Percentiles rank a stretch among this genome's conserved stretches.
Evolutionary conservation across 2,888 invertebrate genomes (phyloP).

Genomic region (Mesochorus sp.): DNA sequence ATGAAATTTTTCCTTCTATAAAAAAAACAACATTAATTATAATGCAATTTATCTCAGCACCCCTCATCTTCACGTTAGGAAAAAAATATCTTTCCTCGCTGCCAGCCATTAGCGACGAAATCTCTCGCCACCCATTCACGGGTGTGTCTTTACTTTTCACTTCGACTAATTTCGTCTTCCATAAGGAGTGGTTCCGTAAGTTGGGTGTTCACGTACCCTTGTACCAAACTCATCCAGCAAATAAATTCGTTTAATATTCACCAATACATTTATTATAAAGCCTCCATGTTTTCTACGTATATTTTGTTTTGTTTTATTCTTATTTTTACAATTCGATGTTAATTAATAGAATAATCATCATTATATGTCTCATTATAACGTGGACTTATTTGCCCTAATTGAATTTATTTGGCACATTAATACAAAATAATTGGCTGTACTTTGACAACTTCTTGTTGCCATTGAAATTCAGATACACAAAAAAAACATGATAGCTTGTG

Average conservation of each 20-base stretch:
- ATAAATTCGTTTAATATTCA: not conserved
- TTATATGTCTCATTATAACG: too few relatives aligned
- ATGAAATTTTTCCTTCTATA: too few relatives aligned
- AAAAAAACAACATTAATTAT: constrained; percentile 70
- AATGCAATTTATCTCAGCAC: constrained; percentile 78
- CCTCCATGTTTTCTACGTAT: not conserved
- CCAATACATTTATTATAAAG: not conserved
- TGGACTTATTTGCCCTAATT: too few relatives aligned
- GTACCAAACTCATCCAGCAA: constrained; percentile 21
- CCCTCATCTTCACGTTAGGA: constrained; percentile 64
- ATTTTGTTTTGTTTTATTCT: too few relatives aligned
- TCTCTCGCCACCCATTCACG: constrained; percentile 51
- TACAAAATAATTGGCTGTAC: too few relatives aligned
- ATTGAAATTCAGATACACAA: too few relatives aligned
- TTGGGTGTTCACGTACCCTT: constrained; percentile 25
- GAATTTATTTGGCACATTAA: too few relatives aligned
- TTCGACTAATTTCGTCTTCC: constrained; percentile 76
- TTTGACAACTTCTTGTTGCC: too few relatives aligned
- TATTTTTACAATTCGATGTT: too few relatives aligned
- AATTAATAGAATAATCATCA: too few relatives aligned
- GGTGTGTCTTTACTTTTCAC: constrained; percentile 78
- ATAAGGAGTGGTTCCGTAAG: constrained; percentile 53
- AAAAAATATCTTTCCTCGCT: constrained; percentile 65
- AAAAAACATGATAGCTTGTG: too few relatives aligned
- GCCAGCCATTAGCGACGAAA: constrained; percentile 68